These are phyloP conservation scores for Leptopilina boulardi DNA, from an alignment of 1,140 invertebrate species.

Conservation along the genomic window DNA sequence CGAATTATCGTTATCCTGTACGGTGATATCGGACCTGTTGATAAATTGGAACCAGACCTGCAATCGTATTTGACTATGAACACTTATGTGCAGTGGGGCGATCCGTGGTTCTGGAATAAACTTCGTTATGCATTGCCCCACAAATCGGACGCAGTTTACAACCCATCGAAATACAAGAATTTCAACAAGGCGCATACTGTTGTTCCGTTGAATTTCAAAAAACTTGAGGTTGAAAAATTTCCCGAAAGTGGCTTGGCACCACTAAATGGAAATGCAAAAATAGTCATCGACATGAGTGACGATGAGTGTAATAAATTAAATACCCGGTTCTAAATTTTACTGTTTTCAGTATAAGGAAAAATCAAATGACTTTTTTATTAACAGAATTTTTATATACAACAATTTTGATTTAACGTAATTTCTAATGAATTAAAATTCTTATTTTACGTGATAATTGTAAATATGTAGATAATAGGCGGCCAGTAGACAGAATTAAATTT, in stretches of 20 bases:
- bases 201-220: not conserved
- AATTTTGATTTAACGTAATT: too few species aligned
- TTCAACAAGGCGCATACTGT: not conserved
- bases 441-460: too few species aligned
- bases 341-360: too few species aligned
- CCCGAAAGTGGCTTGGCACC: not conserved
- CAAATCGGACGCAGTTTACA: constrained; percentile 46
- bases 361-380: too few species aligned
- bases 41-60: constrained; percentile 84
- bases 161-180: not conserved
- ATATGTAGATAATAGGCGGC: too few species aligned
- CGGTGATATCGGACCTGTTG: constrained; percentile 82
- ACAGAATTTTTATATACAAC: too few species aligned
- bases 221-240: not conserved
- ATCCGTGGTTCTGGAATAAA: constrained; percentile 92
- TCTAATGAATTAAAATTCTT: too few species aligned
- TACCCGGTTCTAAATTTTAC: too few species aligned
- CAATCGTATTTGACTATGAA: constrained; percentile 88
- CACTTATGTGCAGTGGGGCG: constrained; percentile 91
- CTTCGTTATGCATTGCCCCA: constrained; percentile 84
- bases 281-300: not conserved
- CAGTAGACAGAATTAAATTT: too few species aligned
- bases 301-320: not conserved
- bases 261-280: not conserved
- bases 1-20: constrained; percentile 88